Conservation (phyloP, 2,888 invertebrate species). For the Papilio demoleus region DNA sequence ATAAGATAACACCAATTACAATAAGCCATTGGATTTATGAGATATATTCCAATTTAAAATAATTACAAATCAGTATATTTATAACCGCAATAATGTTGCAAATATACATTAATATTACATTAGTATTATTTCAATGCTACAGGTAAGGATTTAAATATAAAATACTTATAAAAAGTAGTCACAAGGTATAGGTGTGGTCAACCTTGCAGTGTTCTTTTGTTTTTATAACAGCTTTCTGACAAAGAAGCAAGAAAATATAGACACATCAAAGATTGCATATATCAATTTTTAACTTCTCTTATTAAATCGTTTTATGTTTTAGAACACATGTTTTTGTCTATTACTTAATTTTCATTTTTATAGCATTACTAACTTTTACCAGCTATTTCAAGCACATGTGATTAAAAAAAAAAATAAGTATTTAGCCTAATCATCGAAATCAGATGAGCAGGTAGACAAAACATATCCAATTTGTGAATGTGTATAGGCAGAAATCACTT, state of each 20-base stretch:
- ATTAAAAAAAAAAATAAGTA: too few species aligned
- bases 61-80: not conserved
- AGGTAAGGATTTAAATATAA: constrained; percentile 15
- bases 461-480: too few species aligned
- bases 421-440: too few species aligned
- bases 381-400: too few species aligned
- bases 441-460: too few species aligned
- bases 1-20: not conserved
- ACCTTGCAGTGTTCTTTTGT: constrained; percentile 24
- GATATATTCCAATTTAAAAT: constrained; percentile 1
- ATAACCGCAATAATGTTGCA: not conserved
- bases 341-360: too few species aligned
- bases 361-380: too few species aligned
- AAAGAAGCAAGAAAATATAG: not conserved
- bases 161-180: constrained; percentile 19
- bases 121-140: constrained; percentile 24
- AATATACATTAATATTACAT: constrained; percentile 12
- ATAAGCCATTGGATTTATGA: not conserved
- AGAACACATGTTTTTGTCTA: too few species aligned
- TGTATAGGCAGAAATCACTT: too few species aligned
- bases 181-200: constrained; percentile 22
- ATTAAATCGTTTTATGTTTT: too few species aligned
- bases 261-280: not conserved
- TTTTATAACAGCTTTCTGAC: constrained; percentile 13
- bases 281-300: not conserved